Base-by-base conservation (phyloP, 2,797 vertebrate genomes). In the Octomys mimax region DNA sequence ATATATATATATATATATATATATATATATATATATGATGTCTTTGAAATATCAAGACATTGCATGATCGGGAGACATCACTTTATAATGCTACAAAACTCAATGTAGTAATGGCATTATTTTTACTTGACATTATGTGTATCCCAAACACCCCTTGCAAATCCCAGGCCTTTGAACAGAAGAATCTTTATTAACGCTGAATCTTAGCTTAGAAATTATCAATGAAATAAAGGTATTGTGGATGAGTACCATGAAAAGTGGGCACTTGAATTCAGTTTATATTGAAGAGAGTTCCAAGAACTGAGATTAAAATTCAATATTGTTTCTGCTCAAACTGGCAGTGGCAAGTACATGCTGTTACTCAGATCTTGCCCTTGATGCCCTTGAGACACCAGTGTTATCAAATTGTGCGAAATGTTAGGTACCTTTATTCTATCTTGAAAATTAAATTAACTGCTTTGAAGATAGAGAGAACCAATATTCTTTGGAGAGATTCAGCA, bases 381-480 rank as follows among this genome's bases (percentile, higher is more conserved):
- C 61, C 54, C 83, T 85, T 78, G 82, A 28, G 64, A 22, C 6
- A 64, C 22, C 19, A 59, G 1, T 91, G 54, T 61, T 93, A 61
- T 39, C 24, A n/a, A 52, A 31, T 66, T 88, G 11, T 91, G 46
- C 66, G n/a, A 68, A 46, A 93, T 18, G 39, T 78, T n/a, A 13
- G 82, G 36, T 64, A 10, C 57, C 91, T 57, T 81, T 33, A 71
- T 77, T 91, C 66, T 49, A 0, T 54, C 62, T 90, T 46, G 64
- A 79, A 88, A 89, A 75, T 95, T 31, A 91, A 84, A 70, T 82
- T 57, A 71, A 39, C 10, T 80, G n/a, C 75, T 87, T 84, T 70
- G n/a, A 84, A 85, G 59, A 80, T 54, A 36, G 28, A 86, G n/a
- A 84, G 70, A 89, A 81, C 33, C 33, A 68, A 3, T 36, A 66